These are phyloP conservation scores for Sturnira hondurensis DNA, from an alignment of 2,113 vertebrate species.

Conservation along the genomic window DNA sequence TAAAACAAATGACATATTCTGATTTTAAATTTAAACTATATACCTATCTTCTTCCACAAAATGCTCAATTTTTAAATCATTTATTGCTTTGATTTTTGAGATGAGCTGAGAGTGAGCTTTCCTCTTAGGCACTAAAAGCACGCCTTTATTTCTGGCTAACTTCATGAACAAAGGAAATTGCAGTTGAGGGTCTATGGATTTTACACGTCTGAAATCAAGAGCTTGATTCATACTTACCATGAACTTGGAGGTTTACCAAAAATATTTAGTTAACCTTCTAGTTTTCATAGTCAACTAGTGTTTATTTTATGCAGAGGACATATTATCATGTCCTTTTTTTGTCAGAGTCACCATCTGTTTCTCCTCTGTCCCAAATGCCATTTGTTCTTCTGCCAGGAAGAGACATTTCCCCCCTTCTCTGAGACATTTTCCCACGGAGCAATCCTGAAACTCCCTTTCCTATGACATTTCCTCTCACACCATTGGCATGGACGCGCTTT, in stretches of 20 bases:
- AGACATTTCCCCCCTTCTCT: background rate
- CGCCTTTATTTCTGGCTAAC: background rate
- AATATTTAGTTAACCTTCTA: background rate
- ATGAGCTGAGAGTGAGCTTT: background rate
- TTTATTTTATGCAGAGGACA: background rate
- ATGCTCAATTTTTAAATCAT: background rate
- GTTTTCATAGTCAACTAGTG: background rate
- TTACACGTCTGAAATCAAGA: background rate
- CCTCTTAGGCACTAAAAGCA: background rate
- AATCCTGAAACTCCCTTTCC: background rate
- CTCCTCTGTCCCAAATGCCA: background rate
- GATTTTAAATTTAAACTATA: background rate
- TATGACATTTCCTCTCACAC: background rate
- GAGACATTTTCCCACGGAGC: background rate
- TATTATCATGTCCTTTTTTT: background rate
- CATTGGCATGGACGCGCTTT: background rate
- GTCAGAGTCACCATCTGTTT: slow-evolving; percentile 21
- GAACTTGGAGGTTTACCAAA: background rate
- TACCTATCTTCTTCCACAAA: background rate
- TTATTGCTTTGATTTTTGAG: background rate
- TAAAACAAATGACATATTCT: background rate
- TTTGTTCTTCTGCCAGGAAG: background rate
- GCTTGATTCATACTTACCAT: background rate
- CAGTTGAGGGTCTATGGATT: background rate
- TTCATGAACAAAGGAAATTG: background rate